Conservation (phyloP, 2,888 invertebrate species). For the Andricus curvator region DNA sequence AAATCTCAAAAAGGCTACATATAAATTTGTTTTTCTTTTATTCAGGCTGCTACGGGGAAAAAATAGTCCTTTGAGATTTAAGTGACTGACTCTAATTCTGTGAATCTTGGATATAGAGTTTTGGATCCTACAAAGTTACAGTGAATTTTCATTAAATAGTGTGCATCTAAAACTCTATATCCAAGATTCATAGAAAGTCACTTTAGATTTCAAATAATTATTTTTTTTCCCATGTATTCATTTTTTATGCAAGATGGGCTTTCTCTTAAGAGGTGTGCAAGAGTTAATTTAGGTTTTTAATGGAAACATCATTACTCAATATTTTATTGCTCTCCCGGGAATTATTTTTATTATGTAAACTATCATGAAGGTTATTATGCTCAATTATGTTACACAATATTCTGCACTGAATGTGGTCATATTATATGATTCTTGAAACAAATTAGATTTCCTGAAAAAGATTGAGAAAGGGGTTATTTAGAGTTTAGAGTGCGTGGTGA, state of each 20-base stretch:
- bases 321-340: slow-evolving; percentile 5
- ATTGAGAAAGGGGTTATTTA: not conserved
- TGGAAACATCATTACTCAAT: slow-evolving; percentile 4
- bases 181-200: no score
- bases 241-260: not conserved
- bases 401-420: slow-evolving; percentile 1
- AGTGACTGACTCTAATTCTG: no score
- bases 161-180: no score
- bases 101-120: no score
- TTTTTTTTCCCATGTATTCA: no score
- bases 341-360: slow-evolving; percentile 13
- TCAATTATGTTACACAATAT: slow-evolving; percentile 27
- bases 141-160: no score
- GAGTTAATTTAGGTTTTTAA: not conserved
- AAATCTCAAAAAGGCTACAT: not conserved
- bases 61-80: no score
- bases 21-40: not conserved
- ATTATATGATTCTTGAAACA: slow-evolving; percentile 24
- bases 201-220: no score
- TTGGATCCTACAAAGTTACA: no score
- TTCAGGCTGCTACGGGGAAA: not conserved
- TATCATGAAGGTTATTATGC: not conserved
- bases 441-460: slow-evolving; percentile 9
- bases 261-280: not conserved
- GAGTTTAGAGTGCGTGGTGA: not conserved